Conservation (phyloP, 2,113 vertebrate genomes). For the Potamarius usumacintae region DNA sequence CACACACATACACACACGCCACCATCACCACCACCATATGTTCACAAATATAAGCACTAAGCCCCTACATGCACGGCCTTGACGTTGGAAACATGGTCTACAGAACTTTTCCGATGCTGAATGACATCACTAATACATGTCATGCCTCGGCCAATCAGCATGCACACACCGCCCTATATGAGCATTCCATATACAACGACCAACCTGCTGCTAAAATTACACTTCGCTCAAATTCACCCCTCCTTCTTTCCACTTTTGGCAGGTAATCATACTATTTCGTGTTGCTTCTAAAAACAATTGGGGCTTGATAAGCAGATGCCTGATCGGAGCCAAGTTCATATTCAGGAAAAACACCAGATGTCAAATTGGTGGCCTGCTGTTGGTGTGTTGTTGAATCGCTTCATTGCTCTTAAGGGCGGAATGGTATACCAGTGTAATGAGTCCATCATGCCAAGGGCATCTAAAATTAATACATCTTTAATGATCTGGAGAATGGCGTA, state of each 20-base stretch:
- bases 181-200: background rate
- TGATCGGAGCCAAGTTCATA: background rate
- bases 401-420: background rate
- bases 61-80: constrained; percentile 15
- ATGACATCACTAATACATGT: constrained; percentile 43
- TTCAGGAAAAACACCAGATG: constrained; percentile 11
- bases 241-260: constrained; percentile 21
- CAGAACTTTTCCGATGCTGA: constrained; percentile 40
- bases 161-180: background rate
- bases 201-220: constrained; percentile 31
- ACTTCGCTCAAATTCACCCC: background rate
- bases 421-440: background rate
- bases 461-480: too few relatives aligned
- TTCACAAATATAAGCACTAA: constrained; percentile 26
- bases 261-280: background rate
- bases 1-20: constrained; percentile 22
- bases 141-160: constrained; percentile 30
- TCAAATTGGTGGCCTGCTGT: constrained; percentile 10
- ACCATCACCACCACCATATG: background rate
- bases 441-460: background rate
- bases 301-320: constrained; percentile 1
- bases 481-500: background rate
- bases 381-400: background rate
- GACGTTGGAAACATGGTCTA: constrained; percentile 50
- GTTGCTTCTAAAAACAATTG: background rate